Evolutionary conservation across 2,888 invertebrate species (phyloP), one percentile per base, ranked within the genome.

Genomic region (Tryphoninae sp.): DNA sequence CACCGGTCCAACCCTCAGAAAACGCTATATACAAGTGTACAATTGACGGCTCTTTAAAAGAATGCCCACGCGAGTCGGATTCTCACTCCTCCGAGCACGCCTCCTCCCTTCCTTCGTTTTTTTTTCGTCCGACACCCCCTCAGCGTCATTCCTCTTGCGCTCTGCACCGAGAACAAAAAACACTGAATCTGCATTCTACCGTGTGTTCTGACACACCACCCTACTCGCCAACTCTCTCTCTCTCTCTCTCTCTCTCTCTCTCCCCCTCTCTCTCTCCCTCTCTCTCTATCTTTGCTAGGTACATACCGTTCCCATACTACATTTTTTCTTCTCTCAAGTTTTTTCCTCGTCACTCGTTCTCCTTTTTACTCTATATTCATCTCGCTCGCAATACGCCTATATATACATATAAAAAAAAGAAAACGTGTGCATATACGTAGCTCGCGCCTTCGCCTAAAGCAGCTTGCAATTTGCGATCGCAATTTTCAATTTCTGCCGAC

Each of bases 401-500:
- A 26, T 78, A 81, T 83, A 76, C 75, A 68, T 75, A 68, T 51
- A 51, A n/a, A 51, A 16, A 51, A n/a, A 16, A 33, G 33, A 33
- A 16, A 16, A 13, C 55, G n/a, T 51, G 59, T 19, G 8, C 68
- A 51, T 40, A 58, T 69, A 78, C 81, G 73, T 85, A 84, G 83
- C 83, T 83, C 84, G 86, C 83, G 88, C 86, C 86, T 88, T 87
- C 86, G 88, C 86, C 88, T 89, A 90, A 91, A 91, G 91, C 91
- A 91, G 91, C 91, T 90, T 89, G 91, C 91, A 91, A 91, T 91
- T 91, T 90, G 91, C 90, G 91, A 92, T 92, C 91, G 89, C 91
- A 91, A 91, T 91, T 92, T 92, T 91, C 92, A 92, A 92, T 92
- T 92, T 91, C 90, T 89, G 89, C 89, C 91, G 91, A 91, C 91